Evolutionary conservation across 2,797 vertebrate species (phyloP).

Genomic region (Rhinatrema bivittatum): DNA sequence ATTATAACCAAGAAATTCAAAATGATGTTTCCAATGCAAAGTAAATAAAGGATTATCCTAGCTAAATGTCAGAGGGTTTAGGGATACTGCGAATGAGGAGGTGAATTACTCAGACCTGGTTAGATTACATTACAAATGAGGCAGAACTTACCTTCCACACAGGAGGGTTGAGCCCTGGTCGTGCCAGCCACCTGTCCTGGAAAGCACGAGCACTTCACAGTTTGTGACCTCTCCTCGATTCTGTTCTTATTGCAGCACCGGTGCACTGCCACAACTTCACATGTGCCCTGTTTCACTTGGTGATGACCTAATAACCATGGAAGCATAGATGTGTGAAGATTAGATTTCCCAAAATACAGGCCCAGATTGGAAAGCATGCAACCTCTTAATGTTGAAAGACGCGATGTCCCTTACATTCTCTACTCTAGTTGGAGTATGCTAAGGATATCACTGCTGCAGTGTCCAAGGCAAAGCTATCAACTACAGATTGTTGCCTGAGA

Average conservation of each 20-base stretch:
- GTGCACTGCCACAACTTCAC: constrained; percentile 86
- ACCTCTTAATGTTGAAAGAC: too few relatives aligned
- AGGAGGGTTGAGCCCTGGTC: constrained; percentile 81
- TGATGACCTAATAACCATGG: constrained; percentile 53
- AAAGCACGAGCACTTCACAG: constrained; percentile 92
- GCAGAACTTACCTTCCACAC: constrained; percentile 80
- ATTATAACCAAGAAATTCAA: constrained; percentile 26
- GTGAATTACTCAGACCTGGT: not conserved
- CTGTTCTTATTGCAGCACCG: constrained; percentile 95
- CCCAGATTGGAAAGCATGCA: too few relatives aligned
- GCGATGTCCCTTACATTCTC: too few relatives aligned
- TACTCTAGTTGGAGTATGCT: too few relatives aligned
- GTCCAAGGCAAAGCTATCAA: too few relatives aligned
- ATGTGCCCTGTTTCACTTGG: constrained; percentile 82
- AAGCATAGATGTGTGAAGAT: too few relatives aligned
- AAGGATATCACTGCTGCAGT: too few relatives aligned
- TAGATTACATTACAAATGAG: not conserved
- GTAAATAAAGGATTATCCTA: constrained; percentile 26
- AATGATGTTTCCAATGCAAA: constrained; percentile 30
- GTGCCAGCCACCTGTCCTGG: constrained; percentile 92
- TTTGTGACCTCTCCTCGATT: constrained; percentile 90
- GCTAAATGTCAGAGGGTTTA: constrained; percentile 12
- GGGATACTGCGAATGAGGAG: constrained; percentile 21
- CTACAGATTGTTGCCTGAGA: too few relatives aligned
- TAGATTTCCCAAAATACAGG: too few relatives aligned